These are phyloP conservation scores for Hippopotamus amphibius DNA, from an alignment of 2,113 vertebrate species.

Conservation along the genomic window DNA sequence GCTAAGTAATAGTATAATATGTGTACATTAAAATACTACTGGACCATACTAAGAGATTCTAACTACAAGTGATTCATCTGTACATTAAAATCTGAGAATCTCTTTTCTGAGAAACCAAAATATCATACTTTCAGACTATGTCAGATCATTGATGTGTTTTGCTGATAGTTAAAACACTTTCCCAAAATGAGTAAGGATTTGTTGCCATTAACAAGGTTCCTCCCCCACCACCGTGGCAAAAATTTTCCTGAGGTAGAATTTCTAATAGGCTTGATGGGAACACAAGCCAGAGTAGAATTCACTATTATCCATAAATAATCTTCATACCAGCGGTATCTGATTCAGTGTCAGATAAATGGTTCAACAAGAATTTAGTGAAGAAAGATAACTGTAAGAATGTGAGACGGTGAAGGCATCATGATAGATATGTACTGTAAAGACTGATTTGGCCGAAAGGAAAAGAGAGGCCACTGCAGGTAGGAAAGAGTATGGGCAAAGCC, in stretches of 20 bases:
- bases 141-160: neutral
- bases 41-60: neutral
- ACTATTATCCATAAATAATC: neutral
- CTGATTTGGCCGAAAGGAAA: neutral
- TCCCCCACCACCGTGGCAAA: neutral
- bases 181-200: neutral
- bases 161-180: neutral
- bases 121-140: neutral
- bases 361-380: neutral
- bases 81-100: neutral
- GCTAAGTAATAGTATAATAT: neutral
- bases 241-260: neutral
- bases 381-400: neutral
- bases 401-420: neutral
- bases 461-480: neutral
- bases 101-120: constrained; percentile 16
- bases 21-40: neutral
- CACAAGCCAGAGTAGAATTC: neutral
- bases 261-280: neutral
- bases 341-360: neutral
- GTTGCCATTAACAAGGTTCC: neutral
- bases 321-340: neutral
- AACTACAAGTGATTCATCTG: neutral
- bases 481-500: neutral
- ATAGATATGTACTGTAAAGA: neutral